These are phyloP conservation scores for Scolopax bukidnonensis DNA, from an alignment of 2,797 vertebrate genomes.

Conservation along the genomic window DNA sequence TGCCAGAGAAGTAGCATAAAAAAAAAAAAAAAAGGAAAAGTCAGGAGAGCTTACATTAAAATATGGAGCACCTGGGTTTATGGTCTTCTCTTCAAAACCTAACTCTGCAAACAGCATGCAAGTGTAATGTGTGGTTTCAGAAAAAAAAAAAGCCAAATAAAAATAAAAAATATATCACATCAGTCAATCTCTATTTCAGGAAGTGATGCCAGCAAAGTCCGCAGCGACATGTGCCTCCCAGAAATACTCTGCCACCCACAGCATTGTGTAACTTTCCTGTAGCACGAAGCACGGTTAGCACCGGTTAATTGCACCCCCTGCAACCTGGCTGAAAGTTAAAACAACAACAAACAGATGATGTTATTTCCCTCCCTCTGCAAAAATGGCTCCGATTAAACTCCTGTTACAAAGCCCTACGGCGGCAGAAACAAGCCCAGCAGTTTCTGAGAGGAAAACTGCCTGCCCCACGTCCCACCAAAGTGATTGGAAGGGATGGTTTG, in stretches of 20 bases:
- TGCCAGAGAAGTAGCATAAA: background rate
- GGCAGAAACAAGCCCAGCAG: background rate
- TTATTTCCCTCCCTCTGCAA: background rate
- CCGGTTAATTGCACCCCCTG: background rate
- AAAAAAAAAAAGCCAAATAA: background rate
- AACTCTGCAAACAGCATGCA: background rate
- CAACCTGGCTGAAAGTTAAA: background rate
- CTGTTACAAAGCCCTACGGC: background rate
- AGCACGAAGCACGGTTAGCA: background rate
- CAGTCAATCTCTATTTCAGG: slow-evolving; percentile 41
- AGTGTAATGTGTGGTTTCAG: background rate
- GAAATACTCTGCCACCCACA: slow-evolving; percentile 45
- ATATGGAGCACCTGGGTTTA: background rate
- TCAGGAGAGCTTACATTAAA: background rate
- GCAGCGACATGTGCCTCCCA: background rate
- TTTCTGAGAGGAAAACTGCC: background rate
- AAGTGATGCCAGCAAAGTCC: slow-evolving; percentile 33
- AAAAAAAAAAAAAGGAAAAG: rapidly evolving
- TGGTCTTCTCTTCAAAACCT: background rate
- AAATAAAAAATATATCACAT: slow-evolving; percentile 6
- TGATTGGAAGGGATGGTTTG: background rate
- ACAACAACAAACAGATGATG: background rate
- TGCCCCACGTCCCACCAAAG: background rate
- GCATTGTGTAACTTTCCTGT: slow-evolving; percentile 44
- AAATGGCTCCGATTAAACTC: background rate